These are phyloP conservation scores for Salmo trutta DNA, from an alignment of 2,797 vertebrate genomes.

Conservation along the genomic window DNA sequence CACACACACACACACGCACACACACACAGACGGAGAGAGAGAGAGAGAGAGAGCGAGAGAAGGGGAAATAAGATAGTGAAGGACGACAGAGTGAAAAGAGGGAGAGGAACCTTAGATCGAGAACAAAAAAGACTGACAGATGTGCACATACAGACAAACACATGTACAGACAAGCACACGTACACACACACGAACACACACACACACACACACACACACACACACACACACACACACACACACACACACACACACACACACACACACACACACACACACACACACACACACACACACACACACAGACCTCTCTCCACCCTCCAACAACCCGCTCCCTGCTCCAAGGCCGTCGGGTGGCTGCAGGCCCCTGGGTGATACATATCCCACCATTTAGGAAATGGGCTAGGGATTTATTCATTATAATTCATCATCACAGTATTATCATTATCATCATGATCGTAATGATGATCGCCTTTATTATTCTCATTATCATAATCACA, in stretches of 20 bases:
- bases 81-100: conserved; percentile 38
- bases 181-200: conserved; percentile 24
- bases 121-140: conserved; percentile 41
- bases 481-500: conserved; percentile 81
- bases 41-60: too few relatives aligned
- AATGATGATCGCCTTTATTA: conserved; percentile 80
- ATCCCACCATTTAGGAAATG: conserved; percentile 69
- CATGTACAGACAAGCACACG: conserved; percentile 23
- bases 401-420: conserved; percentile 72
- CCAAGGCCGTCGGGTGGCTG: conserved; percentile 47
- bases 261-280: conserved; percentile 23
- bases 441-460: conserved; percentile 73
- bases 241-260: conserved; percentile 25
- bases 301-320: background rate
- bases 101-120: conserved; percentile 33
- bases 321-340: conserved; percentile 19
- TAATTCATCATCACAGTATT: conserved; percentile 71
- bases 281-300: conserved; percentile 24
- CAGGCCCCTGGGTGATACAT: conserved; percentile 67
- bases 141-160: background rate
- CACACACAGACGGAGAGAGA: too few relatives aligned
- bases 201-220: conserved; percentile 25
- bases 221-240: conserved; percentile 21
- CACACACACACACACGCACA: background rate
- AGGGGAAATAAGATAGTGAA: too few relatives aligned